Conservation (phyloP, 2,113 vertebrate genomes). For the Tiliqua scincoides region DNA sequence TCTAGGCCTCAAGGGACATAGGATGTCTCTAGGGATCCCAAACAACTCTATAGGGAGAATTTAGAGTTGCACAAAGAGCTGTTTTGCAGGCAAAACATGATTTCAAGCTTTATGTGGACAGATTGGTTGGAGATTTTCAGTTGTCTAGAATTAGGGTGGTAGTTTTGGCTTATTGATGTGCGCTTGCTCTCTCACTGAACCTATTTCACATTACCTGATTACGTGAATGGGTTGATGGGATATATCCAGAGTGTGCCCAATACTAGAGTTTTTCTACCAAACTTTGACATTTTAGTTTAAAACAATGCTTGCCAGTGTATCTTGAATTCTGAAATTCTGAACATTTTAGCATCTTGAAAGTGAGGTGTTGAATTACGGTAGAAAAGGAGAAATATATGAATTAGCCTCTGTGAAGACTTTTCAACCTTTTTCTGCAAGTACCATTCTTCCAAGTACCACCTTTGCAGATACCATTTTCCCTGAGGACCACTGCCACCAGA, state of each 20-base stretch:
- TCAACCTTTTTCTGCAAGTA: too few species aligned
- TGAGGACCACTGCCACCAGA: too few species aligned
- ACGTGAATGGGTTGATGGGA: not conserved
- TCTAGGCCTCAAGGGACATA: not conserved
- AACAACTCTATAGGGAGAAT: not conserved
- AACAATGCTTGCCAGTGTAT: not conserved
- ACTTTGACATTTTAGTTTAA: not conserved
- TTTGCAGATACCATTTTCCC: too few species aligned
- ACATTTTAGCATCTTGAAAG: not conserved
- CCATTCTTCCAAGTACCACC: too few species aligned
- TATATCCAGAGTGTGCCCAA: not conserved
- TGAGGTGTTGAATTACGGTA: not conserved
- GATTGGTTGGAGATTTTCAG: not conserved
- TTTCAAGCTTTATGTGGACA: not conserved
- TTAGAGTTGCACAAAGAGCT: not conserved
- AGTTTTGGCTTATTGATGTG: not conserved
- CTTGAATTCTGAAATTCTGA: conserved; percentile 1
- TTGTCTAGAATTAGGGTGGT: too few species aligned
- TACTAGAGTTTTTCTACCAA: not conserved
- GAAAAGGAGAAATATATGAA: not conserved
- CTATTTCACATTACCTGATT: not conserved
- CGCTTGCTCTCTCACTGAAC: not conserved
- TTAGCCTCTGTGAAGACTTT: too few species aligned
- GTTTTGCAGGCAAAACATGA: not conserved
- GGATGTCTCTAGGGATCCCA: not conserved